Conservation (phyloP, 2,888 invertebrate genomes). For the Sinotaia quadrata region DNA sequence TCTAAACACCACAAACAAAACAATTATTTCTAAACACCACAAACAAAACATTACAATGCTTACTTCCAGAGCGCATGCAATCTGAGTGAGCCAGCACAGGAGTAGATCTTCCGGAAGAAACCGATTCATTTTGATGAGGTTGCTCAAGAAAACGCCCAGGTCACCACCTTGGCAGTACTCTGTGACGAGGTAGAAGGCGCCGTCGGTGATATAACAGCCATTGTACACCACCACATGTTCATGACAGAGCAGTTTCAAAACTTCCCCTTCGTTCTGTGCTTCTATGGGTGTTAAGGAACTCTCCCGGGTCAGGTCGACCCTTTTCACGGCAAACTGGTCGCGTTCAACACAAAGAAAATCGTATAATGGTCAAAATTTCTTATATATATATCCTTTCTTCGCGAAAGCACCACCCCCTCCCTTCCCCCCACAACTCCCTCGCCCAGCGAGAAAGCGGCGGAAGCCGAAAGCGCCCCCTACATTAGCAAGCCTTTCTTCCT, state of each 20-base stretch:
- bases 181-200: conserved; percentile 14
- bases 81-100: conserved; percentile 17
- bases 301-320: not conserved
- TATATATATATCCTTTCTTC: too few species aligned
- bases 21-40: too few species aligned
- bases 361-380: too few species aligned
- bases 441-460: too few species aligned
- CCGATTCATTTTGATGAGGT: not conserved
- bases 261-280: conserved; percentile 14
- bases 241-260: conserved; percentile 17
- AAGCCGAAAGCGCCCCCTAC: too few species aligned
- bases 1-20: too few species aligned
- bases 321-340: conserved; percentile 14
- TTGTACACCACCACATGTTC: conserved; percentile 13
- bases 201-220: not conserved
- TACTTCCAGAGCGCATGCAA: conserved; percentile 24
- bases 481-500: too few species aligned
- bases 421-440: too few species aligned
- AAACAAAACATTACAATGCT: too few species aligned
- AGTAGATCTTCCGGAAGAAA: conserved; percentile 18
- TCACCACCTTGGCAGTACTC: conserved; percentile 24
- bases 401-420: too few species aligned
- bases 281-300: not conserved
- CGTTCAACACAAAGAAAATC: not conserved
- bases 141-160: conserved; percentile 17